Evolutionary conservation across 2,113 vertebrate genomes (phyloP).

Genomic region (Notarius lentiginosus): DNA sequence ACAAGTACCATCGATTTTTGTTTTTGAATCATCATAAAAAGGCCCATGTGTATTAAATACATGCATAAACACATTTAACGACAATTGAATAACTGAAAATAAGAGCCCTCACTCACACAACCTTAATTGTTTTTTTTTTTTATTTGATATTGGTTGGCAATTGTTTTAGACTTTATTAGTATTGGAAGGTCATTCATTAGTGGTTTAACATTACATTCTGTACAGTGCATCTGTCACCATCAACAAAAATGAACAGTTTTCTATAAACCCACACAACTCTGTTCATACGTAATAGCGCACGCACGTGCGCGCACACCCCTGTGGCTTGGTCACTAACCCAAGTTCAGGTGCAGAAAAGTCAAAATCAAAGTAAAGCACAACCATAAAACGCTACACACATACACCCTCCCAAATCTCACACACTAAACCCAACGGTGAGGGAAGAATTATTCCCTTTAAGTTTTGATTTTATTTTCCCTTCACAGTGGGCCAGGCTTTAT

Average conservation of each 20-base stretch:
- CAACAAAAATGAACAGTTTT: constrained; percentile 27
- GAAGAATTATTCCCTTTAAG: constrained; percentile 40
- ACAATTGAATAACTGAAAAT: neutral
- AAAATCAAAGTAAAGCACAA: constrained; percentile 28
- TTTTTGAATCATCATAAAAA: neutral
- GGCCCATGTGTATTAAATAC: neutral
- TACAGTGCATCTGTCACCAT: constrained; percentile 44
- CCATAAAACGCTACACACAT: neutral
- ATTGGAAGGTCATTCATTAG: constrained; percentile 55
- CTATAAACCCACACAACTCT: constrained; percentile 21
- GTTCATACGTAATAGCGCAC: constrained; percentile 1
- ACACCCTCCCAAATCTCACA: neutral
- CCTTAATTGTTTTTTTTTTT: constrained; percentile 7
- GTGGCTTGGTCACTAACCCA: neutral
- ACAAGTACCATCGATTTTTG: neutral
- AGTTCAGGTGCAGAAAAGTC: neutral
- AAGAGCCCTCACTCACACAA: constrained; percentile 31
- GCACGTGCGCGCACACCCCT: neutral
- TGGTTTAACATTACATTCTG: constrained; percentile 58
- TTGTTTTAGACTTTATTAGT: constrained; percentile 55
- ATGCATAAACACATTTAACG: neutral
- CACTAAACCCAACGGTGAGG: neutral
- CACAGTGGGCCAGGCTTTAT: neutral
- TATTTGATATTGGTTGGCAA: constrained; percentile 41
- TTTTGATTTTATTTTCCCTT: neutral